Percentiles rank a stretch among this genome's conserved stretches.
Evolutionary conservation across 2,113 vertebrate genomes (phyloP).

Genomic region (Lethenteron reissneri): DNA sequence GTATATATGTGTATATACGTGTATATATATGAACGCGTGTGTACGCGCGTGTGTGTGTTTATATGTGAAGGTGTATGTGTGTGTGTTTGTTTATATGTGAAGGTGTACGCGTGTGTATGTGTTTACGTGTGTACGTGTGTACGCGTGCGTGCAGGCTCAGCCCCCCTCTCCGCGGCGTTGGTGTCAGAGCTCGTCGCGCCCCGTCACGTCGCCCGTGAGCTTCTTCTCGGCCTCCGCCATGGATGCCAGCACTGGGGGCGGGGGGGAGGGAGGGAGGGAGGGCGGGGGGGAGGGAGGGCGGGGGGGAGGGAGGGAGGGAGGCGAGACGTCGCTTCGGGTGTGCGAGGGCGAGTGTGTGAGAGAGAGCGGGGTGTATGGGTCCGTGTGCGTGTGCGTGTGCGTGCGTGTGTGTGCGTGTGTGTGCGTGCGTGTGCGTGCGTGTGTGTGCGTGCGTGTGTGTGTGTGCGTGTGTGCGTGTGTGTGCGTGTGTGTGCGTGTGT

Average conservation of each 20-base stretch:
- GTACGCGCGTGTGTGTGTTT: no score
- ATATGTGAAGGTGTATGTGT: no score
- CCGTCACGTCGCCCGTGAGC: slow-evolving; percentile 54
- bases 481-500: not conserved
- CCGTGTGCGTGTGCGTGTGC: not conserved
- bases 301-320: slow-evolving; percentile 1
- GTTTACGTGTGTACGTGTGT: no score
- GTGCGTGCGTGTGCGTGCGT: no score
- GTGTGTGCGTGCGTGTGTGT: no score
- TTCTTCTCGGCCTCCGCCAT: slow-evolving; percentile 95
- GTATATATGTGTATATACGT: slow-evolving; percentile 2
- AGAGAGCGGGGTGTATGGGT: not conserved
- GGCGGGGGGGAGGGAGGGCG: not conserved
- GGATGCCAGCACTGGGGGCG: slow-evolving; percentile 42
- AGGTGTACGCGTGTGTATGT: no score
- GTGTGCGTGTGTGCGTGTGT: not conserved
- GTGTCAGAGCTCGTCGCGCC: slow-evolving; percentile 35
- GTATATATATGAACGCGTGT: not conserved
- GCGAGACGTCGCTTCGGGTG: not conserved
- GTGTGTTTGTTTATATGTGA: no score
- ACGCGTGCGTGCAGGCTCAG: not conserved
- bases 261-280: not conserved
- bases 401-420: not conserved
- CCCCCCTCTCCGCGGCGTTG: no score
- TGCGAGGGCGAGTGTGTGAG: not conserved